A percentile compares a stretch with the other conserved stretches of the same genome.
Evolutionary conservation across 2,888 invertebrate species (phyloP).

Genomic region (Drosophila lutescens): DNA sequence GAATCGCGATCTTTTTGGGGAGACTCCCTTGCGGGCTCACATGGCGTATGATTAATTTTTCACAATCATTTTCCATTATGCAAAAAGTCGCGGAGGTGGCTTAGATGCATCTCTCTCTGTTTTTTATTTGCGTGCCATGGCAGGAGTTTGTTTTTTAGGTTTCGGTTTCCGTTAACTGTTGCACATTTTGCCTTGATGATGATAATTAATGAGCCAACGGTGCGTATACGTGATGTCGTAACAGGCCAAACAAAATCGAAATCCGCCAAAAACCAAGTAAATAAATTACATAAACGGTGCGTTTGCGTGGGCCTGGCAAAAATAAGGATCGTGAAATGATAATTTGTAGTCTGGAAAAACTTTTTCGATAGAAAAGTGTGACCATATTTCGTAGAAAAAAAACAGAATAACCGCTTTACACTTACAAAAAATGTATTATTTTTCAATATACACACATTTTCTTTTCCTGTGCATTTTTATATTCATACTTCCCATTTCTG

Average conservation of each 20-base stretch:
- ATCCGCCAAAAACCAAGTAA: not conserved
- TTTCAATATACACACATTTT: not conserved
- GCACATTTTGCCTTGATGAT: conserved; percentile 24
- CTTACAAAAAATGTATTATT: not conserved
- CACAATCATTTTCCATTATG: conserved; percentile 43
- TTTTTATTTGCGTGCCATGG: conserved; percentile 26
- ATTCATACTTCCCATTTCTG: conserved; percentile 1
- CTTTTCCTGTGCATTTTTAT: not conserved
- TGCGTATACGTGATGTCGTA: conserved; percentile 48
- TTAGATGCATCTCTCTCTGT: conserved; percentile 11
- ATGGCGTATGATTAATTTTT: conserved; percentile 64
- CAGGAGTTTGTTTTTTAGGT: conserved; percentile 24
- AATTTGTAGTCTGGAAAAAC: not conserved
- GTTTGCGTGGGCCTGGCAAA: not conserved
- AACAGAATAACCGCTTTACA: too few species aligned
- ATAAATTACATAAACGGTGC: conserved; percentile 3
- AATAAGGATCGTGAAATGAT: not conserved
- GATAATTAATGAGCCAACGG: conserved; percentile 57
- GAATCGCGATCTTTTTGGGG: not conserved
- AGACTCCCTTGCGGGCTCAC: conserved; percentile 38
- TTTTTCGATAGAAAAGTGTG: not conserved
- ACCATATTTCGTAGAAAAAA: not conserved
- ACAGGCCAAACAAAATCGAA: conserved; percentile 4
- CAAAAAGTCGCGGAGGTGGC: conserved; percentile 32
- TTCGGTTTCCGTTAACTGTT: conserved; percentile 36